phyloP scores from a whole-genome alignment of 2,888 invertebrate species.

The Nemoura dubitans region DNA sequence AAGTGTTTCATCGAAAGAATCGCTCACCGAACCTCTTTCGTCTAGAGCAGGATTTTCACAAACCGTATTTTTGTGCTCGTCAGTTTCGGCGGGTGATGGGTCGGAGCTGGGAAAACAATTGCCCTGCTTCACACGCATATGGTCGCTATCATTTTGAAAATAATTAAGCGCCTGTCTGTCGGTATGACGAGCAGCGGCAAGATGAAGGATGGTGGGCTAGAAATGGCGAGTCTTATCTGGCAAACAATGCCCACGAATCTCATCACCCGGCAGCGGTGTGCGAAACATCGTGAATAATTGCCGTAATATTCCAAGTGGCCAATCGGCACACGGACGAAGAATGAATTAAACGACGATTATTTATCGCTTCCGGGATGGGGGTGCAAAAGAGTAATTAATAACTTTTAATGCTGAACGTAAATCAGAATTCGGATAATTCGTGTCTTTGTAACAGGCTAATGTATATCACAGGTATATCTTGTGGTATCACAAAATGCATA shows the following conservation, averaged over 20 bases:
- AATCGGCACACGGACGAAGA: neutral
- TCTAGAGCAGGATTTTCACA: too few relatives aligned
- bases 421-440: neutral
- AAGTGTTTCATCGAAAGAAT: neutral
- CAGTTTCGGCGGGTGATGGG: neutral
- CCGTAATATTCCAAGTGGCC: neutral
- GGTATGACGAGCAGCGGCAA: neutral
- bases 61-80: neutral
- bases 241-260: neutral
- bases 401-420: slow-evolving; percentile 7
- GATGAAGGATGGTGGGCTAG: neutral
- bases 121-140: neutral
- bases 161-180: neutral
- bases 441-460: neutral
- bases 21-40: neutral
- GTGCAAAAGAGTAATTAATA: slow-evolving; percentile 12
- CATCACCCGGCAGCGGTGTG: too few relatives aligned
- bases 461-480: neutral
- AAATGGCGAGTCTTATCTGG: neutral
- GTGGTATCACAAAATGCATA: neutral
- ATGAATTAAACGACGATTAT: neutral
- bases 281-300: neutral
- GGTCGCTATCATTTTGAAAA: neutral
- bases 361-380: slow-evolving; percentile 4
- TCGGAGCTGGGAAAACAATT: neutral